Conservation (phyloP, 1,140 invertebrate genomes). For the Vanessa tameamea region DNA sequence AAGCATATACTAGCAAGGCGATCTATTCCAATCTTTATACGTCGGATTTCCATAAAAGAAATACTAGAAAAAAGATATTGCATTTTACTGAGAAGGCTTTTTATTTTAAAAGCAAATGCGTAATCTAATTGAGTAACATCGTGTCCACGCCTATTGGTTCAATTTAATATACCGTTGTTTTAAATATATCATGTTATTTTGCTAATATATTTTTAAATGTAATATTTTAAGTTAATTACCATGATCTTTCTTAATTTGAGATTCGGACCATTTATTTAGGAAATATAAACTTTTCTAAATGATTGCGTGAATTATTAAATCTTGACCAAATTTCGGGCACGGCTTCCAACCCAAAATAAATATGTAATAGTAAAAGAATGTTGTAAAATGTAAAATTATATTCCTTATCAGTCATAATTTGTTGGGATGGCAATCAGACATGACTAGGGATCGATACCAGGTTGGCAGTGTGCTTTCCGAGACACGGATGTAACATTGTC, state of each 20-base stretch:
- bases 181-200: background rate
- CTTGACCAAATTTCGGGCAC: background rate
- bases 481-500: no score
- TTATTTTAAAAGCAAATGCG: slow-evolving; percentile 34
- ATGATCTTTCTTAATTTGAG: no score
- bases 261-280: no score
- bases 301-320: no score
- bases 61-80: slow-evolving; percentile 21
- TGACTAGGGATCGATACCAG: no score
- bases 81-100: slow-evolving; percentile 19
- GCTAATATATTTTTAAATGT: background rate
- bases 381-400: no score
- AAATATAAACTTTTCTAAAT: background rate
- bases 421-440: no score
- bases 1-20: background rate
- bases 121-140: slow-evolving; percentile 33
- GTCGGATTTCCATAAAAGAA: slow-evolving; percentile 4
- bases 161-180: background rate
- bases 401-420: no score
- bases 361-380: no score
- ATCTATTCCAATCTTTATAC: background rate
- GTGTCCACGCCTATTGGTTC: background rate
- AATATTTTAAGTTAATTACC: no score
- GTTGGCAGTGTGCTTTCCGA: no score
- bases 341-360: no score